Base-by-base conservation (phyloP, 2,888 invertebrate species). In the Pachydiplax longipennis region DNA sequence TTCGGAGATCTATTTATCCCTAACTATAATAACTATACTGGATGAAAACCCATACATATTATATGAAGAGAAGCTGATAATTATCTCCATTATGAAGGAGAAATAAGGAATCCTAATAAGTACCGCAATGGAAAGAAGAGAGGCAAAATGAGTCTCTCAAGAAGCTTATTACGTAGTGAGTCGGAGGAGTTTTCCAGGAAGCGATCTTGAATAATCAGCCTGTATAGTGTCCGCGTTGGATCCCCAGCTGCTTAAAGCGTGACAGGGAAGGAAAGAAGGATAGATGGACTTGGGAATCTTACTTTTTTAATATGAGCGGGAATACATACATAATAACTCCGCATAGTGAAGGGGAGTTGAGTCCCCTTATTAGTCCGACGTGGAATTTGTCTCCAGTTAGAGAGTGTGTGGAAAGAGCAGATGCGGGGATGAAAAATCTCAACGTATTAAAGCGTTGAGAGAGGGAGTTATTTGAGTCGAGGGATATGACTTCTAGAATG, bases 141-240 rank as follows among this genome's bases (percentile, higher is more conserved):
- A 22, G 37, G 61, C 87, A n/a, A 22, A 18, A 35, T 15, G n/a
- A 37, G 58, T 40, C 61, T 37, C n/a, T 37, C 2, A n/a, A 37
- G 58, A 25, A 48, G 37, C 61, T 61, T 61, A 87, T 61, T 37
- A 58, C 37, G 87, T 58, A 53, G 25, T n/a, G 31, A 83, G 83
- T 31, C 87, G 35, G 87, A 37, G 87, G 37, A 87, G 87, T 61
- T 87, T 61, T 61, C 61, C 37, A 53, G 61, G 87, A 37, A 37
- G 61, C 87, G 61, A 87, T 87, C 87, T 65, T 87, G 87, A 87
- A 87, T 87, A 87, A 87, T 87, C 87, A 87, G 87, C 87, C 58
- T 35, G 40, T 31, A 35, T 37, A 61, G 65, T 37, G 40, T 37
- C 58, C 8, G 83, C 58, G 58, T 83, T 87, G 37, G 61, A 87